Base-by-base conservation (phyloP, 2,888 invertebrate genomes). In the Balanococcus diminutus region DNA sequence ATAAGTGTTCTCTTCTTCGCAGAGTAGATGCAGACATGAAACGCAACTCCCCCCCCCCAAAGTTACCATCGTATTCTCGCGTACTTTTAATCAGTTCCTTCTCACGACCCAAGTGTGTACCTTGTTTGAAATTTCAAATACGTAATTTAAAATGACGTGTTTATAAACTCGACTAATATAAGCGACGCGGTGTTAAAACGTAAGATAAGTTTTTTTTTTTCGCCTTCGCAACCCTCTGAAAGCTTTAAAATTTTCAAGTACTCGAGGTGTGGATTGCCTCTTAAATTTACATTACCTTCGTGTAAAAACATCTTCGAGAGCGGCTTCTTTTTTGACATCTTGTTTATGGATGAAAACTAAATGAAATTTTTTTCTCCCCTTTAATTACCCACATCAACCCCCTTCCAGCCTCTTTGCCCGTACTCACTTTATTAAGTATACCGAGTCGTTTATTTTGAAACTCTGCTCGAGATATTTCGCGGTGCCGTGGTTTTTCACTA, bases 1-100 rank as follows among this genome's bases (percentile, higher is more conserved):
- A 67, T 67, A 67, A 67, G 67, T 67, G 67, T 67, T 28, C 67
- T n/a, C n/a, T n/a, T n/a, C n/a, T n/a, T n/a, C n/a, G n/a, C n/a
- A n/a, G 19, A 28, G 9, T n/a, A 19, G 28, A 67, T 28, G 67
- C 14, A 28, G 67, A 67, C 67, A 28, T 25, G 67, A 67, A 67
- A 67, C 67, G 67, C 67, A 39, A 16, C 46, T 3, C 46, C n/a
- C 2, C n/a, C n/a, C 46, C n/a, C n/a, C n/a, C n/a, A n/a, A n/a
- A n/a, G n/a, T n/a, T n/a, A n/a, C n/a, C n/a, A 4, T 16, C 46
- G 39, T n/a, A 19, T 4, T 28, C 28, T 67, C 28, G 28, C 67
- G 16, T 67, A 67, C 67, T 28, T 67, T 67, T 67, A 67, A 67
- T 67, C 67, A 67, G 25, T 67, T 67, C 28, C 67, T 67, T 28